Evolutionary conservation across 2,888 invertebrate species (phyloP).

Genomic region (Dugesia japonica): DNA sequence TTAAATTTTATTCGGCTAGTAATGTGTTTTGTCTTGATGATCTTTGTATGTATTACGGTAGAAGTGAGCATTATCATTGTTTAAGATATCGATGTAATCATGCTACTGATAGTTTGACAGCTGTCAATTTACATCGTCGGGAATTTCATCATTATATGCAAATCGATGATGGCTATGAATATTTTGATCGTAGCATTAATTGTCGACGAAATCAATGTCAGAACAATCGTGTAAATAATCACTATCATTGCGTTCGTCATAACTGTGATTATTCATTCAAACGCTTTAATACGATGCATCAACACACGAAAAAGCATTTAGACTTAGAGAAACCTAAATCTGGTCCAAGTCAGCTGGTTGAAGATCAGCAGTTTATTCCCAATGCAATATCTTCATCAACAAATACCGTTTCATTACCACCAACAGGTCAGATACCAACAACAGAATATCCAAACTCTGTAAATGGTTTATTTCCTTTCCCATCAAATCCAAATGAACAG

Average conservation of each 20-base stretch:
- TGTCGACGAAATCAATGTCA: conserved; percentile 58
- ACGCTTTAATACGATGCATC: conserved; percentile 59
- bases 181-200: conserved; percentile 61
- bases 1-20: neutral
- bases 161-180: conserved; percentile 63
- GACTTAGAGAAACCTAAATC: neutral
- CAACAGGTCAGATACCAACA: neutral
- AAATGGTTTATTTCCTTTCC: conserved; percentile 4
- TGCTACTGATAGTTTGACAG: conserved; percentile 62
- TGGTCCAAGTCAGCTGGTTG: neutral
- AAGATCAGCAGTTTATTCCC: neutral
- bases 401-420: neutral
- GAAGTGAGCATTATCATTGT: conserved; percentile 70
- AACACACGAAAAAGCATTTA: conserved; percentile 58
- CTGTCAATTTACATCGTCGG: conserved; percentile 65
- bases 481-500: neutral
- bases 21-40: conserved; percentile 36
- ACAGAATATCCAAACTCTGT: neutral
- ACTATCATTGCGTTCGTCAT: conserved; percentile 61
- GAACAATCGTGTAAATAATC: conserved; percentile 58
- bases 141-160: conserved; percentile 70
- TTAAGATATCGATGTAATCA: conserved; percentile 66
- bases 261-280: conserved; percentile 61
- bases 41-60: conserved; percentile 52
- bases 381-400: conserved; percentile 2